A percentile compares a stretch with the other conserved stretches of the same genome.
These are phyloP conservation scores for Silurus aristotelis DNA, from an alignment of 2,797 vertebrate species.

Conservation along the genomic window DNA sequence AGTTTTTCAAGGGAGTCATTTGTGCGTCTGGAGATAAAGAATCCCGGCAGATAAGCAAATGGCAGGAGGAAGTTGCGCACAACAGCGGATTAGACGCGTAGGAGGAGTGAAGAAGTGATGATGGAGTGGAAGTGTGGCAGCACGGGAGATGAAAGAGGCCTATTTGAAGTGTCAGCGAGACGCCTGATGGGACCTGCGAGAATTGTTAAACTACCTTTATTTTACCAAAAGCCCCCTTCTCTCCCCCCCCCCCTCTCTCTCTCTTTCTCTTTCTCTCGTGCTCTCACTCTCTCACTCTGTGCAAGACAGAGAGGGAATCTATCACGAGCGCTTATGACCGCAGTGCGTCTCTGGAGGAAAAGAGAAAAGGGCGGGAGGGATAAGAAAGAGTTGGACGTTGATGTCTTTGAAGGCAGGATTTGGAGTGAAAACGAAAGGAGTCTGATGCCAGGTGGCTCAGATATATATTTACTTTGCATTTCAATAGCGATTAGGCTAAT, in stretches of 20 bases:
- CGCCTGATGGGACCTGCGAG: conserved; percentile 53
- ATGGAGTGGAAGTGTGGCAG: conserved; percentile 55
- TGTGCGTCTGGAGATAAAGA: conserved; percentile 41
- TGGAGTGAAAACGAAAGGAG: conserved; percentile 43
- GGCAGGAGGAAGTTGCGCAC: conserved; percentile 52
- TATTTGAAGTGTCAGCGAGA: conserved; percentile 61
- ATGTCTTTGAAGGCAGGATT: conserved; percentile 53
- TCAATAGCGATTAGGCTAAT: conserved; percentile 44
- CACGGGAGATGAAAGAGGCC: conserved; percentile 59
- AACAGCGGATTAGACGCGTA: conserved; percentile 52
- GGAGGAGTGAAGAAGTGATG: conserved; percentile 50
- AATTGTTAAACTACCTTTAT: conserved; percentile 61
- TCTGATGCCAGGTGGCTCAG: conserved; percentile 26
- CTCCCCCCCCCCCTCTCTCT: not conserved
- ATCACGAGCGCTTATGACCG: conserved; percentile 49
- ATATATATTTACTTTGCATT: conserved; percentile 42
- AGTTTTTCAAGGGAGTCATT: conserved; percentile 44
- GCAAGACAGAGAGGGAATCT: conserved; percentile 33
- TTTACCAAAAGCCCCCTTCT: conserved; percentile 45
- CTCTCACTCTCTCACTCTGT: not conserved
- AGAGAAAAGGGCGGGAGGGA: not conserved
- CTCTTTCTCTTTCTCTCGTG: not conserved
- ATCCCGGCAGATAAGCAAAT: conserved; percentile 50
- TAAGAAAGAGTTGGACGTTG: conserved; percentile 40
- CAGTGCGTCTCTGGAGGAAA: conserved; percentile 37